Evolutionary conservation across 1,140 invertebrate species (phyloP).

Genomic region (Caenorhabditis brenneri): DNA sequence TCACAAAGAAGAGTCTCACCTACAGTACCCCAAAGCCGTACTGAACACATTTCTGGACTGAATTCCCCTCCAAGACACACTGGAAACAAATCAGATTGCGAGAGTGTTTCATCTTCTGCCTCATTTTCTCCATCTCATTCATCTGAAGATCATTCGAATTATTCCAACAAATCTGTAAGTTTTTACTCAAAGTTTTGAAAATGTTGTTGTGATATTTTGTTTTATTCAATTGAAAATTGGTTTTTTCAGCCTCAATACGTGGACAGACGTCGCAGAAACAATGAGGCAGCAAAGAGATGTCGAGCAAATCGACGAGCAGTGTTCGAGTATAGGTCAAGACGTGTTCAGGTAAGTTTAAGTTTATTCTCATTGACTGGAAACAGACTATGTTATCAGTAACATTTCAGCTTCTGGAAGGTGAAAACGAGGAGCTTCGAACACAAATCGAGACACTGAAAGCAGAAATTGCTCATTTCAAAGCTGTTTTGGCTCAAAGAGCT

Average conservation of each 20-base stretch:
- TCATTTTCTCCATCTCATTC: constrained; percentile 48
- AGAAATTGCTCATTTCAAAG: constrained; percentile 65
- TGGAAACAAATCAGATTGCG: constrained; percentile 37
- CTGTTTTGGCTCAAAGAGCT: constrained; percentile 60
- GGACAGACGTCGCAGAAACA: constrained; percentile 67
- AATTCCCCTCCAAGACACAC: constrained; percentile 40
- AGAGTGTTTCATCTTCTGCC: constrained; percentile 56
- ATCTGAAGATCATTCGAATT: constrained; percentile 41
- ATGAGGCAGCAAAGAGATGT: constrained; percentile 68
- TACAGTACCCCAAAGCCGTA: constrained; percentile 65
- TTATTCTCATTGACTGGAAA: neutral
- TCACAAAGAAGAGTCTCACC: constrained; percentile 58
- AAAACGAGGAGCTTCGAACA: constrained; percentile 64
- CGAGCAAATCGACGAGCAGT: constrained; percentile 68
- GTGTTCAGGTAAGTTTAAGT: constrained; percentile 44
- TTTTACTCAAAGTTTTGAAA: neutral
- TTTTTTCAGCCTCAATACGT: constrained; percentile 62
- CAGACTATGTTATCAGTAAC: constrained; percentile 44
- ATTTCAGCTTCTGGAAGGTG: constrained; percentile 61
- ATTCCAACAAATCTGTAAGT: constrained; percentile 41
- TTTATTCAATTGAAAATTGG: neutral
- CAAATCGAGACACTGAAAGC: constrained; percentile 64
- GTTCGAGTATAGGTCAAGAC: constrained; percentile 64
- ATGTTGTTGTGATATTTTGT: neutral
- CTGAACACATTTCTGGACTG: constrained; percentile 63